A percentile compares a stretch with the other conserved stretches of the same genome.
phyloP scores from a whole-genome alignment of 2,888 invertebrate genomes.

The Drosophila borealis region DNA sequence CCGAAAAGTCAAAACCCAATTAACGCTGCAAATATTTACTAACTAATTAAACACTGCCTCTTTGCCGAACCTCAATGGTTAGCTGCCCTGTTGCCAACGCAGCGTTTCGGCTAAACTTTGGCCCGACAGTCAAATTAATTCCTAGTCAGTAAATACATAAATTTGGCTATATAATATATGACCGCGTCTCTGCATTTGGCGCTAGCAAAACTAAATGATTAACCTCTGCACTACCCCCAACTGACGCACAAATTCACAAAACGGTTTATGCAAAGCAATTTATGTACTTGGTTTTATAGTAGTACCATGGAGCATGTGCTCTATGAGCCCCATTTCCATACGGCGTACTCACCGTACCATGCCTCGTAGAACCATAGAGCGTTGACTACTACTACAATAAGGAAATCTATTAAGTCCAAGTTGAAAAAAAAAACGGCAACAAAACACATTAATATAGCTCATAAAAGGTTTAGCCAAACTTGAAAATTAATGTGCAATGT shows the following conservation, averaged over 20 bases:
- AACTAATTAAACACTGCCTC: conserved; percentile 72
- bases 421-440: conserved; percentile 5
- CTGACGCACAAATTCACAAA: conserved; percentile 8
- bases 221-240: conserved; percentile 35
- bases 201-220: conserved; percentile 49
- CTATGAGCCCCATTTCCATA: background rate
- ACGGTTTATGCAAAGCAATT: conserved; percentile 1
- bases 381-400: conserved; percentile 17
- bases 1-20: conserved; percentile 60
- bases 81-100: conserved; percentile 27
- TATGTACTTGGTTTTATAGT: background rate
- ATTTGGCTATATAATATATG: no score
- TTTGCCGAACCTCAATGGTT: conserved; percentile 20
- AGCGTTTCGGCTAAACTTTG: conserved; percentile 31
- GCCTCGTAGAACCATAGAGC: background rate
- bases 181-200: no score
- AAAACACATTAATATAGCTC: conserved; percentile 25
- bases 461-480: conserved; percentile 25
- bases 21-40: conserved; percentile 77
- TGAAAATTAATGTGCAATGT: conserved; percentile 26
- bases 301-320: background rate
- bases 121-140: conserved; percentile 56
- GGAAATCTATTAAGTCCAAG: conserved; percentile 29
- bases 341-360: background rate
- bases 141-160: background rate